Percentiles rank a stretch among this genome's conserved stretches.
Evolutionary conservation across 2,797 vertebrate species (phyloP).

Genomic region (Periophthalmus magnuspinnatus): DNA sequence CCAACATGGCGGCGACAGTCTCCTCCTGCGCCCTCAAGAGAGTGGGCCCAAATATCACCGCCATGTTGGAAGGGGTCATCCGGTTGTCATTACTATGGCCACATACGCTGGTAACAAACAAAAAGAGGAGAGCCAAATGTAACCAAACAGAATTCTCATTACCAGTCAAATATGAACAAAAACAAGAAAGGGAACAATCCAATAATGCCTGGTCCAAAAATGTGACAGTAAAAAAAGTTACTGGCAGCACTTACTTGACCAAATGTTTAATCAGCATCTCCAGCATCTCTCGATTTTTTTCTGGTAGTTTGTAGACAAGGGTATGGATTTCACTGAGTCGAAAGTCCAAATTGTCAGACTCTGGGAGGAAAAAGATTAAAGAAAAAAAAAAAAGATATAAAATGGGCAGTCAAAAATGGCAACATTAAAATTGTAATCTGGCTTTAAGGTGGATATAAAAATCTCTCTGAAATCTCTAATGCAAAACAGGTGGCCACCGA

Average conservation of each 20-base stretch:
- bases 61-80: conserved; percentile 97
- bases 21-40: conserved; percentile 95
- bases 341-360: conserved; percentile 92
- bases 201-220: neutral
- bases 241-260: conserved; percentile 82
- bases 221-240: neutral
- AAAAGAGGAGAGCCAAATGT: conserved; percentile 10
- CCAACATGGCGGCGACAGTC: conserved; percentile 97
- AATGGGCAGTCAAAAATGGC: neutral
- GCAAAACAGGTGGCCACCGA: neutral
- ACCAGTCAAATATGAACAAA: conserved; percentile 2
- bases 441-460: conserved; percentile 10
- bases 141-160: conserved; percentile 5
- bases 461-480: neutral
- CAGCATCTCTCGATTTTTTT: conserved; percentile 92
- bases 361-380: conserved; percentile 64
- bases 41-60: conserved; percentile 94
- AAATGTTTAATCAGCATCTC: conserved; percentile 92
- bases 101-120: conserved; percentile 81
- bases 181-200: neutral
- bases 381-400: neutral
- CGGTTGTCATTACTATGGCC: conserved; percentile 88
- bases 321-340: conserved; percentile 91
- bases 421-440: neutral
- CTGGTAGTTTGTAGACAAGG: conserved; percentile 92